Evolutionary conservation across 2,888 invertebrate genomes (phyloP), one percentile per base, ranked within the genome.

Genomic region (Drosophila yooni): DNA sequence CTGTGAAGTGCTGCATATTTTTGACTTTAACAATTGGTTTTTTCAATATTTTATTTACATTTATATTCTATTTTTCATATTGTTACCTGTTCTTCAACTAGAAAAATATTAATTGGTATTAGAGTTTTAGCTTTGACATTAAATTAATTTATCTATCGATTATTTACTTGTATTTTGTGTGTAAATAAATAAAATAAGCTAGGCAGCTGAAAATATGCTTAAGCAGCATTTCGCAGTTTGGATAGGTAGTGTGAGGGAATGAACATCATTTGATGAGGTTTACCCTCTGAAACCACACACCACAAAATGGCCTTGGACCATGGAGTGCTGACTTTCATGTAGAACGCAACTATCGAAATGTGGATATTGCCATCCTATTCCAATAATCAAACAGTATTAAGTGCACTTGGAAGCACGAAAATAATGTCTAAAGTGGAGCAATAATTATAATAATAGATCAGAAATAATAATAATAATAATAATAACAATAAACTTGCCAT

Each of bases 91-190:
- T 7, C 21, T 46, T 43, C 21, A 13, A 43, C 43, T 43, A 21
- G 21, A 43, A n/a, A 18, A n/a, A 13, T 43, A 21, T 21, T n/a
- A 43, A n/a, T n/a, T 43, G 10, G 5, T n/a, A 11, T 43, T 2
- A 0, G n/a, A n/a, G 5, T 2, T n/a, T 40, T n/a, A n/a, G 11
- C n/a, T n/a, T 40, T 40, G 0, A 40, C 10, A n/a, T n/a, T 0
- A 2, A 40, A n/a, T n/a, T n/a, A 2, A 38, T 18, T n/a, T 40
- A 11, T n/a, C 1, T 40, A 40, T 40, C 2, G n/a, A 2, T 4
- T n/a, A 10, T 40, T n/a, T 10, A 10, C 4, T 4, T n/a, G 3
- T 40, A 40, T 10, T 21, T 43, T 43, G 21, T 21, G 21, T 21
- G 13, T 21, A 11, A 18, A n/a, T 8, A n/a, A 38, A 8, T 36